phyloP scores from a whole-genome alignment of 2,888 invertebrate species.

The Pseudococcus longispinus region DNA sequence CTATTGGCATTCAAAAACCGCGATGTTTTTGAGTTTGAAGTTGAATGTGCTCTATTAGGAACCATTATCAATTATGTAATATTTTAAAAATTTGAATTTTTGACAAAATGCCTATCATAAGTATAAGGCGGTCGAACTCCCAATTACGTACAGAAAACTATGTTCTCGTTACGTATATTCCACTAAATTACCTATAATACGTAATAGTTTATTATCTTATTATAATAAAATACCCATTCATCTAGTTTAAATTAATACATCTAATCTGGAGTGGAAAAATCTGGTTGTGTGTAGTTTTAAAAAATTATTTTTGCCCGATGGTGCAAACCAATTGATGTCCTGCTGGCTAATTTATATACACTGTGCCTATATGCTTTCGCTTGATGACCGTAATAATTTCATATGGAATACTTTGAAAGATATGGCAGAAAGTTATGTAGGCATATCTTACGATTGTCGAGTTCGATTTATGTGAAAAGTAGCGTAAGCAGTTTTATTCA shows the following conservation, averaged over 20 bases:
- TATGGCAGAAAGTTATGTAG: background rate
- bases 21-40: background rate
- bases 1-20: background rate
- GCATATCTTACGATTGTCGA: background rate
- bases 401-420: background rate
- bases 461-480: background rate
- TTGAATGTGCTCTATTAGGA: background rate
- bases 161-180: background rate
- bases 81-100: background rate
- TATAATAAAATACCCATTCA: conserved; percentile 33
- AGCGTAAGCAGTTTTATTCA: background rate
- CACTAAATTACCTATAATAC: conserved; percentile 2
- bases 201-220: conserved; percentile 15
- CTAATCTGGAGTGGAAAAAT: background rate
- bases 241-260: conserved; percentile 28
- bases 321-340: background rate
- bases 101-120: background rate
- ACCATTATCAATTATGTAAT: background rate
- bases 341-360: conserved; percentile 18
- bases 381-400: background rate
- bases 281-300: background rate
- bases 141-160: background rate
- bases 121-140: background rate
- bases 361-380: background rate
- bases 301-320: conserved; percentile 16